A percentile compares a stretch with the other conserved stretches of the same genome.
Evolutionary conservation across 2,797 vertebrate genomes (phyloP).

Genomic region (Syndactyla subalaris): DNA sequence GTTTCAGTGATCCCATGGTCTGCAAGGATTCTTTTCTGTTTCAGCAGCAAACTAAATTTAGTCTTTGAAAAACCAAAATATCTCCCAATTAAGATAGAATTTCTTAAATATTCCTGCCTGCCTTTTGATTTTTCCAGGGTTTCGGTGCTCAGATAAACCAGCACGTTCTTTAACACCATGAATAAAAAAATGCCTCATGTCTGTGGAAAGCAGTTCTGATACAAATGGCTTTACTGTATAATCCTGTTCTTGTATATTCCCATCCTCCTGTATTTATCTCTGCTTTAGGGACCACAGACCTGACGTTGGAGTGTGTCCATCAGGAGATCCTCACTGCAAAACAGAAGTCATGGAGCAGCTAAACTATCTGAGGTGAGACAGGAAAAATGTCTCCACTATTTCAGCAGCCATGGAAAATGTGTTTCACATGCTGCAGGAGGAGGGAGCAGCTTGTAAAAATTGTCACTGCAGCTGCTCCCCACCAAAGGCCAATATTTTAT

Average conservation of each 20-base stretch:
- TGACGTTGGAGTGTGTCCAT: accelerated
- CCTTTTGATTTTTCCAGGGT: background rate
- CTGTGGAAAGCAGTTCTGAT: background rate
- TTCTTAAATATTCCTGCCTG: background rate
- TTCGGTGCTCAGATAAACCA: background rate
- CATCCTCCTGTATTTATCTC: background rate
- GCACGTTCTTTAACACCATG: background rate
- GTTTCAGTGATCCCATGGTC: background rate
- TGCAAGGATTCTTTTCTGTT: background rate
- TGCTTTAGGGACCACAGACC: background rate
- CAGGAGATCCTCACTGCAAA: background rate
- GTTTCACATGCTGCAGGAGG: background rate
- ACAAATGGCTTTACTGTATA: background rate
- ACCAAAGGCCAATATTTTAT: background rate
- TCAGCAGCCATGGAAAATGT: background rate
- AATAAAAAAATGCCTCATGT: background rate
- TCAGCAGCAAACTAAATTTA: background rate
- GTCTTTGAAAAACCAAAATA: background rate
- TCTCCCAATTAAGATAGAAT: background rate
- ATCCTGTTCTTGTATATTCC: background rate
- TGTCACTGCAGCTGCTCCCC: background rate
- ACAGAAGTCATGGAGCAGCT: background rate
- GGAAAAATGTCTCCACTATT: background rate
- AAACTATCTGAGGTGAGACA: background rate
- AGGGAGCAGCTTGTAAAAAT: background rate